These are phyloP conservation scores for Lanius collurio DNA, from an alignment of 2,113 vertebrate genomes.

Conservation along the genomic window DNA sequence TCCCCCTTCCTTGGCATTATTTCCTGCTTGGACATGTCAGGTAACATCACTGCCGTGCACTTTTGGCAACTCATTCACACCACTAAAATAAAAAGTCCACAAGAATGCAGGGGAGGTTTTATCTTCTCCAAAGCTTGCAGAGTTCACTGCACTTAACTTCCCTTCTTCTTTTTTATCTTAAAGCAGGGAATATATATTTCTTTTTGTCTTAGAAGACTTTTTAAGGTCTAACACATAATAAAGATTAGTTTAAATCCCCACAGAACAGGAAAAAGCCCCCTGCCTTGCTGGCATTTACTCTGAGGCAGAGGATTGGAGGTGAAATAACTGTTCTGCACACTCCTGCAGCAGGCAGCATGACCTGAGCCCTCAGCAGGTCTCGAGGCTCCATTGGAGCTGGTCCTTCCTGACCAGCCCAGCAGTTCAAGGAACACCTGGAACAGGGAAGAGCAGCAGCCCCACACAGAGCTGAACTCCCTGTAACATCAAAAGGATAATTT, in stretches of 20 bases:
- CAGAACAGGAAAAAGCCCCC: not conserved
- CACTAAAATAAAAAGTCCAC: not conserved
- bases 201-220: not conserved
- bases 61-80: not conserved
- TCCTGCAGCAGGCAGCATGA: not conserved
- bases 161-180: not conserved
- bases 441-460: not conserved
- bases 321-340: not conserved
- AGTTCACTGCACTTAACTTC: not conserved
- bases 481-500: accelerated
- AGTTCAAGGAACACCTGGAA: not conserved
- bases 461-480: not conserved
- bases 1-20: not conserved
- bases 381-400: not conserved
- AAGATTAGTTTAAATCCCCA: not conserved
- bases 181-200: not conserved
- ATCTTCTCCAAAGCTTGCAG: not conserved
- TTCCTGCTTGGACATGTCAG: not conserved
- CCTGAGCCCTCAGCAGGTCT: not conserved
- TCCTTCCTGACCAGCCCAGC: not conserved
- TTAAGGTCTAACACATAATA: not conserved
- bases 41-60: not conserved
- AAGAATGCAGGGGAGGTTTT: not conserved
- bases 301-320: not conserved
- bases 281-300: not conserved